Conservation (phyloP, 2,113 vertebrate species). For the Myotis davidii region DNA sequence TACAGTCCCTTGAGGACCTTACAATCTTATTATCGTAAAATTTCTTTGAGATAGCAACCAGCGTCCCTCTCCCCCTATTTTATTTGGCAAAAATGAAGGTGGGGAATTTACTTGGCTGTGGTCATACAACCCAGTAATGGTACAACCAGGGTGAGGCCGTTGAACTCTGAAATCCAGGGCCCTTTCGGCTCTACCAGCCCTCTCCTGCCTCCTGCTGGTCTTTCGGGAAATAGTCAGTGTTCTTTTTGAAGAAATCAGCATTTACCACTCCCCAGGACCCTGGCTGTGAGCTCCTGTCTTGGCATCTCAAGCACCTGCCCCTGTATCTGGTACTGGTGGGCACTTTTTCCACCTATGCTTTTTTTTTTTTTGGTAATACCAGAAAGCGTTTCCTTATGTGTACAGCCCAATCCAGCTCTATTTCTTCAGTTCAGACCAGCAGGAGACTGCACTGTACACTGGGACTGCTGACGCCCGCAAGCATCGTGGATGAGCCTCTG, state of each 20-base stretch:
- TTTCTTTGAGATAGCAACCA: neutral
- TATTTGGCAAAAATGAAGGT: no score
- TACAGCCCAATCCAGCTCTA: neutral
- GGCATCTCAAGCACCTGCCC: neutral
- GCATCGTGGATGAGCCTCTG: neutral
- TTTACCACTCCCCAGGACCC: accelerated
- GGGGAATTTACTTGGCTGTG: neutral
- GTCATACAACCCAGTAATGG: no score
- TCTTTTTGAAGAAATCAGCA: neutral
- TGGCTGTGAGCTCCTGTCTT: accelerated
- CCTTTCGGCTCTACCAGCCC: no score
- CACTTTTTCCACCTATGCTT: neutral
- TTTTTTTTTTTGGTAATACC: neutral
- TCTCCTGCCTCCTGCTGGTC: neutral
- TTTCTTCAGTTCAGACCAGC: neutral
- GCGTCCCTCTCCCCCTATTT: accelerated
- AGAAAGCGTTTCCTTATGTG: neutral
- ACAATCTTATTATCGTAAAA: neutral
- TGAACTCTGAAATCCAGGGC: neutral
- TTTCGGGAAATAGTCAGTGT: neutral
- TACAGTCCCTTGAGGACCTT: neutral
- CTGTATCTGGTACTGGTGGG: neutral
- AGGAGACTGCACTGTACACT: neutral
- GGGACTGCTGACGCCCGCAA: neutral
- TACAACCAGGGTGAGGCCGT: accelerated